Conservation (phyloP, 2,797 vertebrate species). For the Anabacerthia variegaticeps region DNA sequence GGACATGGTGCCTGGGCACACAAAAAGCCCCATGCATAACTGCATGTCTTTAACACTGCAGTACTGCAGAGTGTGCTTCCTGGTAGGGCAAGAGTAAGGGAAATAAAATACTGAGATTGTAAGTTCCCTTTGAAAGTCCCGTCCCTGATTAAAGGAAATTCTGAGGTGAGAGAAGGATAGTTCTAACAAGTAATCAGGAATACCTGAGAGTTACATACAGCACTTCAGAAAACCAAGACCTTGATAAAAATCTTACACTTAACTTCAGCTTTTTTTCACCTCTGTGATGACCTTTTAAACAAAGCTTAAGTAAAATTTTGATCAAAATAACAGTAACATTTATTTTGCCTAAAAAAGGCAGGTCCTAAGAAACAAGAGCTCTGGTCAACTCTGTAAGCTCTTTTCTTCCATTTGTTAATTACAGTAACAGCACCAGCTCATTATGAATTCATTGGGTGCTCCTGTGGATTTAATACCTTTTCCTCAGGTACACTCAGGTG, state of each 20-base stretch:
- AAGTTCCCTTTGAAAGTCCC: neutral
- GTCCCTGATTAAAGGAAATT: neutral
- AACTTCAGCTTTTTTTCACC: neutral
- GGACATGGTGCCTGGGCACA: neutral
- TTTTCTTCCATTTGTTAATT: neutral
- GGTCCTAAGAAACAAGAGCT: neutral
- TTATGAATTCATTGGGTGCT: neutral
- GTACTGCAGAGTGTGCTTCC: neutral
- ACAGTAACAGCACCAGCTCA: neutral
- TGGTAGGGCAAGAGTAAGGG: neutral
- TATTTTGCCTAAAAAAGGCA: neutral
- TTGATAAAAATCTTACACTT: neutral
- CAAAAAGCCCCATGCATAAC: neutral
- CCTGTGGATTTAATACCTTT: neutral
- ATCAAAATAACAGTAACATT: neutral
- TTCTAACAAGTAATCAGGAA: neutral
- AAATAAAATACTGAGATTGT: neutral
- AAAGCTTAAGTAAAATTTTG: neutral
- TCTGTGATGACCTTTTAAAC: neutral
- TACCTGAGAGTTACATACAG: neutral
- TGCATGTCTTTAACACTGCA: neutral
- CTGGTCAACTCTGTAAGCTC: neutral
- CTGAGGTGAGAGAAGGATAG: neutral
- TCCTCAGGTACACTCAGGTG: neutral
- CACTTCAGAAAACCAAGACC: neutral